Evolutionary conservation across 2,888 invertebrate species (phyloP).

Genomic region (Punctoribates punctum): DNA sequence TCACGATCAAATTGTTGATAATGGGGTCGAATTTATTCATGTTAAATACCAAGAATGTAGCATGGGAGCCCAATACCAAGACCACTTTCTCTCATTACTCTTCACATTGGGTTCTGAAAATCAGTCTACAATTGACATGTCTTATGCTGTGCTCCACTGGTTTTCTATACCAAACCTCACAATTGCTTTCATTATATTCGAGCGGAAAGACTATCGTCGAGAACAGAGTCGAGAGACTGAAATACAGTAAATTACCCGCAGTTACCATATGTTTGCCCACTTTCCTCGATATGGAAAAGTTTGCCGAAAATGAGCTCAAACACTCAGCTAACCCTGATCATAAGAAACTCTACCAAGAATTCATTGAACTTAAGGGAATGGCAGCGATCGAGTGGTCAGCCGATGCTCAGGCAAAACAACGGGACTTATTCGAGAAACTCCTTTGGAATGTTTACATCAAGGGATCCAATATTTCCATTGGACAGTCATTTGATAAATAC

Average conservation of each 20-base stretch:
- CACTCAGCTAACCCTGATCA: not conserved
- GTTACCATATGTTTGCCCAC: not conserved
- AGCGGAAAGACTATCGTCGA: not conserved
- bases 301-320: not conserved
- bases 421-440: not conserved
- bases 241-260: not conserved
- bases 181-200: not conserved
- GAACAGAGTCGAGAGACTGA: not conserved
- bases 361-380: not conserved
- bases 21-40: too few species aligned
- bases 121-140: too few species aligned
- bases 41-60: too few species aligned
- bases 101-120: too few species aligned
- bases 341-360: not conserved
- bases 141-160: not conserved
- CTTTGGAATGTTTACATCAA: not conserved
- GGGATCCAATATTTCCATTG: not conserved
- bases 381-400: not conserved
- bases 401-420: not conserved
- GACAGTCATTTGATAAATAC: too few species aligned
- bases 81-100: too few species aligned
- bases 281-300: not conserved
- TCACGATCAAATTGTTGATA: too few species aligned
- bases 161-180: not conserved
- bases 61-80: too few species aligned